These are phyloP conservation scores for Pitta sordida DNA, from an alignment of 2,113 vertebrate genomes.

Conservation along the genomic window DNA sequence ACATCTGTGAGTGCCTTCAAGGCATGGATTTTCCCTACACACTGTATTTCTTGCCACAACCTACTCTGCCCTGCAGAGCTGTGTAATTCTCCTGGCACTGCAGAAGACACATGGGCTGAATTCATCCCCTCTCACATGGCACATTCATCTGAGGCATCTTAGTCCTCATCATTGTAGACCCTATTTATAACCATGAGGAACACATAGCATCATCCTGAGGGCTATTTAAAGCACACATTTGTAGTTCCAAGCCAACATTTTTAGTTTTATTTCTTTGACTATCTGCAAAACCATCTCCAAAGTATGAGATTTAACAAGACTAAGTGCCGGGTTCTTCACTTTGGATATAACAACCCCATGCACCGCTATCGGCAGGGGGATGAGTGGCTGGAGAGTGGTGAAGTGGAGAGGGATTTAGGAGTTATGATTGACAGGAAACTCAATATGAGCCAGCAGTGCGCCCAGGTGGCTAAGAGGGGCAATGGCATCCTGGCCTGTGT, in stretches of 20 bases:
- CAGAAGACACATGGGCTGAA: neutral
- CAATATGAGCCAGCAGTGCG: no score
- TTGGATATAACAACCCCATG: no score
- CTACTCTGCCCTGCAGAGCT: neutral
- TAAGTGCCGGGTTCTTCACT: no score
- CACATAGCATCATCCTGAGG: accelerated
- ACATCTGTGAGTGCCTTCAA: neutral
- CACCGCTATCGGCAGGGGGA: no score
- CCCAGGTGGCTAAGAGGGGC: no score
- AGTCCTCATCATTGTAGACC: neutral
- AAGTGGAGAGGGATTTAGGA: no score
- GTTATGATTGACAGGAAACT: no score
- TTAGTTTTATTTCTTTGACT: neutral
- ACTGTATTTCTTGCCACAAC: neutral
- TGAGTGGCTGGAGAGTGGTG: no score
- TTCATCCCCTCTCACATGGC: neutral
- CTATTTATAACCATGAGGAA: neutral
- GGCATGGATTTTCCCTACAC: neutral
- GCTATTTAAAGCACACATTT: neutral
- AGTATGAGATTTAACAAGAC: no score
- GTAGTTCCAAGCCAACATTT: neutral
- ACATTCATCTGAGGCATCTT: neutral
- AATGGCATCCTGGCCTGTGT: no score
- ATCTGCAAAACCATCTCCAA: neutral
- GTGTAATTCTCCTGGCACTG: neutral